phyloP scores from a whole-genome alignment of 2,888 invertebrate species.

The Drosophila mercatorum region DNA sequence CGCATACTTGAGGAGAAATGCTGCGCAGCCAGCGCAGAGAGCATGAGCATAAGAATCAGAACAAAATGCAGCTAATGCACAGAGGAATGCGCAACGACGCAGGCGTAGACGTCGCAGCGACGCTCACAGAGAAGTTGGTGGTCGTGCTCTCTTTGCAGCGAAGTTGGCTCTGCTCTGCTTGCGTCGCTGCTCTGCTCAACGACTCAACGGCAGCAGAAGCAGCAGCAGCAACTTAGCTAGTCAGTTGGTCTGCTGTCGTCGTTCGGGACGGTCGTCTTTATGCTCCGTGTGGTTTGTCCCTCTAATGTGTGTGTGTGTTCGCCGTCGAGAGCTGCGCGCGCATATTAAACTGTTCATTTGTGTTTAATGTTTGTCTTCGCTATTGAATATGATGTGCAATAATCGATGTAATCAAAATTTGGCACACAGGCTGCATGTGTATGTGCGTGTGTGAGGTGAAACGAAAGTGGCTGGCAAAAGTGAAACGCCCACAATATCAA shows the following conservation, averaged over 20 bases:
- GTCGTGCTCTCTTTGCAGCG: constrained; percentile 10
- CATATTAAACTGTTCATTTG: constrained; percentile 32
- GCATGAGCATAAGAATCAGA: constrained; percentile 63
- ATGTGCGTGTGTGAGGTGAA: constrained; percentile 52
- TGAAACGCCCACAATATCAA: constrained; percentile 72
- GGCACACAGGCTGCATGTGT: constrained; percentile 20
- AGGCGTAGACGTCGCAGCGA: constrained; percentile 36
- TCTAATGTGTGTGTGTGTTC: background rate
- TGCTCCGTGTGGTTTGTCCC: background rate
- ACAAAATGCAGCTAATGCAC: constrained; percentile 75
- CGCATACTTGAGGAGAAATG: constrained; percentile 73
- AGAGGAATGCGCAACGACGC: constrained; percentile 65
- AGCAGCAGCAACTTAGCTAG: constrained; percentile 30
- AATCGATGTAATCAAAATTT: constrained; percentile 33
- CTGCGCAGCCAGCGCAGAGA: constrained; percentile 39
- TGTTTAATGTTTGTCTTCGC: constrained; percentile 26
- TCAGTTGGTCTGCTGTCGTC: constrained; percentile 69
- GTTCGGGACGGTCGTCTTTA: constrained; percentile 32
- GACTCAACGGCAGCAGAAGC: constrained; percentile 9
- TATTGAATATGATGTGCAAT: constrained; percentile 49
- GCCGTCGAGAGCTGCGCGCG: constrained; percentile 46
- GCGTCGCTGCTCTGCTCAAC: constrained; percentile 19
- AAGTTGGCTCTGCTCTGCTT: constrained; percentile 1
- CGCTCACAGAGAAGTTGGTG: constrained; percentile 19
- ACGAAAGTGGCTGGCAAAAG: constrained; percentile 76